Conservation (phyloP, 2,113 vertebrate species). For the Boleophthalmus pectinirostris region DNA sequence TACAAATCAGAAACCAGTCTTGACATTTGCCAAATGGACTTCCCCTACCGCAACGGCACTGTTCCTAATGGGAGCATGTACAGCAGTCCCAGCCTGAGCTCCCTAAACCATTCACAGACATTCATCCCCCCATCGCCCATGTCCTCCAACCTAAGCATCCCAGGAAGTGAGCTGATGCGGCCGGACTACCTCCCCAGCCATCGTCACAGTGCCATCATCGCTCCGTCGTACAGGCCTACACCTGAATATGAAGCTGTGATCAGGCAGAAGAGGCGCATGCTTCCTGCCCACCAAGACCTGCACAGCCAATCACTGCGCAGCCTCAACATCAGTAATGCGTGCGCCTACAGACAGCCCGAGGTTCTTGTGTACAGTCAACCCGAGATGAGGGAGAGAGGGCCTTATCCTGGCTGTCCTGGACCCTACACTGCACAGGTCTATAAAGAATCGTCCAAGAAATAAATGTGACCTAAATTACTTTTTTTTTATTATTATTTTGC, state of each 20-base stretch:
- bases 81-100: conserved; percentile 91
- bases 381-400: conserved; percentile 87
- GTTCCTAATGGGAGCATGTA: conserved; percentile 93
- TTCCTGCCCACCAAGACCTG: conserved; percentile 81
- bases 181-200: conserved; percentile 93
- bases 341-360: conserved; percentile 89
- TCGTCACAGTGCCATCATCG: conserved; percentile 93
- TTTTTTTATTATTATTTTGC: not conserved
- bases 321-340: conserved; percentile 91
- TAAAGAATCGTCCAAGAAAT: too few relatives aligned
- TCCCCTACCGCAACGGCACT: conserved; percentile 86
- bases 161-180: conserved; percentile 91
- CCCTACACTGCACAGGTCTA: conserved; percentile 73
- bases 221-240: conserved; percentile 93
- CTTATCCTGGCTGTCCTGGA: conserved; percentile 68
- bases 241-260: conserved; percentile 95
- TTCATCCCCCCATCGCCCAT: conserved; percentile 90
- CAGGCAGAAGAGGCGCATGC: conserved; percentile 87
- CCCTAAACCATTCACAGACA: conserved; percentile 91
- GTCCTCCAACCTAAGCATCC: conserved; percentile 94
- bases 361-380: conserved; percentile 95
- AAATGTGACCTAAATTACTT: not conserved
- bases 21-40: conserved; percentile 83
- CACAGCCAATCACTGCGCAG: conserved; percentile 95
- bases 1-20: conserved; percentile 93